Evolutionary conservation across 2,797 vertebrate genomes (phyloP).

Genomic region (Lutra lutra): DNA sequence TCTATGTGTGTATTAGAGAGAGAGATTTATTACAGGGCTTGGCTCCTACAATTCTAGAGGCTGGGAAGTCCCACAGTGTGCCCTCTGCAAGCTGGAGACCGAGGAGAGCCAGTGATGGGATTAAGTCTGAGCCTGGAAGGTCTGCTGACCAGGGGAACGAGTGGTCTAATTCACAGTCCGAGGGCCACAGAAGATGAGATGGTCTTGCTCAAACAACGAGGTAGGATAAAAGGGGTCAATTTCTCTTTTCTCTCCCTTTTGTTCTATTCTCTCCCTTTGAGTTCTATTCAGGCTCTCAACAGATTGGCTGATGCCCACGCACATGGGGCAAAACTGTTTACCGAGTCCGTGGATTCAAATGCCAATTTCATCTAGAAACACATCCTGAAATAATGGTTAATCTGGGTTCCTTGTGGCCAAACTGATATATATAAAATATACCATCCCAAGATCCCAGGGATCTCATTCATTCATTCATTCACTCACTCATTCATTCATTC

Average conservation of each 20-base stretch:
- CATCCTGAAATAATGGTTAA: not conserved
- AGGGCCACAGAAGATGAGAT: not conserved
- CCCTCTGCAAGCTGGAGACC: not conserved
- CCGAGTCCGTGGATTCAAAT: not conserved
- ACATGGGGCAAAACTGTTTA: not conserved
- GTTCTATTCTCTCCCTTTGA: not conserved
- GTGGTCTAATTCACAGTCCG: not conserved
- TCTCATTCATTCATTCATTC: not conserved
- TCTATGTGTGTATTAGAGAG: not conserved
- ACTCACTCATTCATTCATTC: not conserved
- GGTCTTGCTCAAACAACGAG: not conserved
- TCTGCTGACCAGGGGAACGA: not conserved
- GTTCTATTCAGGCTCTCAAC: not conserved
- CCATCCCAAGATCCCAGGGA: not conserved
- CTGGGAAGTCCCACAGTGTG: not conserved
- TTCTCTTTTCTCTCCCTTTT: not conserved
- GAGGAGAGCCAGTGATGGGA: not conserved
- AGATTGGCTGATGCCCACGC: not conserved
- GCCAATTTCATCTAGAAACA: not conserved
- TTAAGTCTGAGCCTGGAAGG: not conserved
- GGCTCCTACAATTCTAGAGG: not conserved
- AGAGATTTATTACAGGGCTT: not conserved
- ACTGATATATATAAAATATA: not conserved
- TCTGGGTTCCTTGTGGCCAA: not conserved
- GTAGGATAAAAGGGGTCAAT: not conserved